Evolutionary conservation across 2,888 invertebrate species (phyloP).

Genomic region (Parnassius apollo): DNA sequence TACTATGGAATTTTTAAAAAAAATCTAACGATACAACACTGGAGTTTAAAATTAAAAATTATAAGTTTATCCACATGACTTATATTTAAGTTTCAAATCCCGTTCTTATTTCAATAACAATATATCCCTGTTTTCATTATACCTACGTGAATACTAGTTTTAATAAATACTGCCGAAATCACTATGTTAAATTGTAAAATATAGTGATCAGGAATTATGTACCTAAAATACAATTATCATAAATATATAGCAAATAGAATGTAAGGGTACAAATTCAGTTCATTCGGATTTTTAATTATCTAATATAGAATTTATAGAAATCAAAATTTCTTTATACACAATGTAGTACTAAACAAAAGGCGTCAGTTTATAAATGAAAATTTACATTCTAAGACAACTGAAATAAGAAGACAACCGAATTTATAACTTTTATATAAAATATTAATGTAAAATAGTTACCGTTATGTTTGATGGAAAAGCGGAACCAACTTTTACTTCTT

Average conservation of each 20-base stretch:
- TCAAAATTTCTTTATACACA: neutral
- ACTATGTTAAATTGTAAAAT: neutral
- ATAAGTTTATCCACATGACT: too few species aligned
- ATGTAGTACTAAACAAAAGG: too few species aligned
- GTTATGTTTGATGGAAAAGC: conserved; percentile 3
- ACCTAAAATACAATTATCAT: too few species aligned
- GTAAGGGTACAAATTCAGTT: too few species aligned
- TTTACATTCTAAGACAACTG: neutral
- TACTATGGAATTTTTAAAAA: neutral
- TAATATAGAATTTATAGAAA: neutral
- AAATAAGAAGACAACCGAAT: neutral
- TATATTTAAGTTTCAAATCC: too few species aligned
- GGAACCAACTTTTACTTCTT: neutral
- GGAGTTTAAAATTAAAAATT: neutral
- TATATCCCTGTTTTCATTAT: neutral
- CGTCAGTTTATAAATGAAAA: too few species aligned
- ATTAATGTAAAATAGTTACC: conserved; percentile 17
- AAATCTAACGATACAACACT: neutral
- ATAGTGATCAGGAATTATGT: neutral
- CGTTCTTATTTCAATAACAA: too few species aligned
- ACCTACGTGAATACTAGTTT: neutral
- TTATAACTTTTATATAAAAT: neutral
- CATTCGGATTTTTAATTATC: too few species aligned
- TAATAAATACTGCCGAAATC: neutral
- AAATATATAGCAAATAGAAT: too few species aligned